phyloP scores from a whole-genome alignment of 2,797 vertebrate genomes.

The Lepus oiostolus region DNA sequence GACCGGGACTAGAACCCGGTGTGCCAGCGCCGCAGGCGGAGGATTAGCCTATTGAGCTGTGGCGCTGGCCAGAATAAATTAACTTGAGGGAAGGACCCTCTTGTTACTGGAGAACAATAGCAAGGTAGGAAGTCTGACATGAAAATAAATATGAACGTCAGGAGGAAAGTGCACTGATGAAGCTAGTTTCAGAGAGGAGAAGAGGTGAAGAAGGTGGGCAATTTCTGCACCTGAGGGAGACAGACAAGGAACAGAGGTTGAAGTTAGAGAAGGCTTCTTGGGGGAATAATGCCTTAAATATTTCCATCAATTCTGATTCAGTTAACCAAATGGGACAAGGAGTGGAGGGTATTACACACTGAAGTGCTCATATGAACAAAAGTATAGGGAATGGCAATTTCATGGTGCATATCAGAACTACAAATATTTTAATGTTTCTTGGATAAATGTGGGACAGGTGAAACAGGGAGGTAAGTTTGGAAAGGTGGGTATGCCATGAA shows the following conservation, averaged over 20 bases:
- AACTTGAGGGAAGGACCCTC: constrained; percentile 1
- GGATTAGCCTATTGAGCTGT: no score
- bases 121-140: neutral
- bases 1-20: no score
- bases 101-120: neutral
- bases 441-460: neutral
- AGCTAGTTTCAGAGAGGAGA: neutral
- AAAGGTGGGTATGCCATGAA: neutral
- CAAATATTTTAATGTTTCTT: neutral
- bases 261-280: neutral
- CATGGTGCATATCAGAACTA: neutral
- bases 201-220: neutral
- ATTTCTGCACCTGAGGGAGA: neutral
- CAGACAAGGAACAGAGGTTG: neutral
- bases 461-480: neutral
- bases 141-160: neutral
- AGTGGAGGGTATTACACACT: neutral
- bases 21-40: no score
- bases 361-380: constrained; percentile 8
- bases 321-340: neutral
- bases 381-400: neutral
- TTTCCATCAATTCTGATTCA: constrained; percentile 37
- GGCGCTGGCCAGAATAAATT: neutral
- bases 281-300: neutral
- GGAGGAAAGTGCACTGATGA: neutral